Evolutionary conservation across 2,888 invertebrate species (phyloP).

Genomic region (Caenorhabditis drosophilae): DNA sequence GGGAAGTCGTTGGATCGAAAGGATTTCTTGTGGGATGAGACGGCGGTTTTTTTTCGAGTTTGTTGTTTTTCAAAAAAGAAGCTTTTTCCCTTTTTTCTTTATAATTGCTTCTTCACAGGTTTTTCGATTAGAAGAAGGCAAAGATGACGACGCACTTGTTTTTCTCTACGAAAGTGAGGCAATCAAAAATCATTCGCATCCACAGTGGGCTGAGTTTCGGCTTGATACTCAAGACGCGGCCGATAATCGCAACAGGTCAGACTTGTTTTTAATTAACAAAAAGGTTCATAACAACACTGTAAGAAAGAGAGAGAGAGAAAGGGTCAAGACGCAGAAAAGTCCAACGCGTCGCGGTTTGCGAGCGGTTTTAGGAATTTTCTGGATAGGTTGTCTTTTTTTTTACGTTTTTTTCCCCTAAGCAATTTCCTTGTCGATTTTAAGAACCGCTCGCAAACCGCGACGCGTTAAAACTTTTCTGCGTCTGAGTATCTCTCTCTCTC

Average conservation of each 20-base stretch:
- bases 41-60: constrained; percentile 57
- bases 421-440: too few relatives aligned
- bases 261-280: neutral
- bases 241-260: constrained; percentile 49
- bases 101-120: too few relatives aligned
- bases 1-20: constrained; percentile 52
- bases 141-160: constrained; percentile 45
- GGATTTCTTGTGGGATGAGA: constrained; percentile 57
- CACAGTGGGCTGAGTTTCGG: constrained; percentile 52
- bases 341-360: too few relatives aligned
- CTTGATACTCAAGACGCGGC: constrained; percentile 53
- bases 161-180: constrained; percentile 53
- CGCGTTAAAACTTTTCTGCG: too few relatives aligned
- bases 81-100: constrained; percentile 2
- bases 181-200: constrained; percentile 56
- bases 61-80: neutral
- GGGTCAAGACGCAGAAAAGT: too few relatives aligned
- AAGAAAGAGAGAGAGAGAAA: too few relatives aligned
- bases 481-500: too few relatives aligned
- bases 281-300: neutral
- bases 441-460: too few relatives aligned
- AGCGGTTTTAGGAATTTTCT: too few relatives aligned
- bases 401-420: too few relatives aligned
- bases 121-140: constrained; percentile 50
- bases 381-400: too few relatives aligned